Percentiles rank a stretch among this genome's conserved stretches.
phyloP scores from a whole-genome alignment of 2,113 vertebrate genomes.

The Sciurus niger region DNA sequence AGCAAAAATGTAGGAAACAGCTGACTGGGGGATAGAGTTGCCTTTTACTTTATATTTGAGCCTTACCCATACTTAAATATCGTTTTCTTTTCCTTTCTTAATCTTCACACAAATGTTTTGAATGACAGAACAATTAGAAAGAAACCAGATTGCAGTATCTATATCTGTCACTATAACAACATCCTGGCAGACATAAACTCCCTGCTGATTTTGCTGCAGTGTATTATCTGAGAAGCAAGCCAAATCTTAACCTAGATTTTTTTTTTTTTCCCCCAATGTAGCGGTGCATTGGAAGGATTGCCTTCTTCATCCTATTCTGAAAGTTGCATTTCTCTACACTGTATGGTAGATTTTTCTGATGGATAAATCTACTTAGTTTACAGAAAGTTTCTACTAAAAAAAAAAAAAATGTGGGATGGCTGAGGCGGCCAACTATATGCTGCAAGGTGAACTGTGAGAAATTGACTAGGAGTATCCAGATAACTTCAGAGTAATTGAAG shows the following conservation, averaged over 20 bases:
- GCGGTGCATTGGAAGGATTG: background rate
- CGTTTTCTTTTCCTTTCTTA: constrained; percentile 56
- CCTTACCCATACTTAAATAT: constrained; percentile 55
- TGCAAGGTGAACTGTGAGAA: background rate
- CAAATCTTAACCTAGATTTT: constrained; percentile 79
- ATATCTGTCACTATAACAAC: constrained; percentile 84
- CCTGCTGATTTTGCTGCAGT: constrained; percentile 76
- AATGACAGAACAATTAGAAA: constrained; percentile 84
- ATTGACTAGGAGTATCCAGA: background rate
- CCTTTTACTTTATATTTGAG: constrained; percentile 52
- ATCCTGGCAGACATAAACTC: constrained; percentile 78
- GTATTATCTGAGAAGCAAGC: constrained; percentile 79
- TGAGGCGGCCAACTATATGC: background rate
- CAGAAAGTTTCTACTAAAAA: constrained; percentile 57
- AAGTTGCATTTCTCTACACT: background rate
- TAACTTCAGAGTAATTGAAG: constrained; percentile 54
- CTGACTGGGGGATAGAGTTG: constrained; percentile 30
- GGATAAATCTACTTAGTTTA: constrained; percentile 20
- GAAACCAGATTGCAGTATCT: constrained; percentile 83
- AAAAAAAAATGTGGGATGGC: background rate
- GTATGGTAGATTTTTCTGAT: constrained; percentile 36
- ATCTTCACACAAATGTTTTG: constrained; percentile 75
- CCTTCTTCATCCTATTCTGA: constrained; percentile 11
- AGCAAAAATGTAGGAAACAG: constrained; percentile 36
- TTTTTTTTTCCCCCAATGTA: background rate